Conservation (phyloP, 2,113 vertebrate species). For the Cettia cetti region DNA sequence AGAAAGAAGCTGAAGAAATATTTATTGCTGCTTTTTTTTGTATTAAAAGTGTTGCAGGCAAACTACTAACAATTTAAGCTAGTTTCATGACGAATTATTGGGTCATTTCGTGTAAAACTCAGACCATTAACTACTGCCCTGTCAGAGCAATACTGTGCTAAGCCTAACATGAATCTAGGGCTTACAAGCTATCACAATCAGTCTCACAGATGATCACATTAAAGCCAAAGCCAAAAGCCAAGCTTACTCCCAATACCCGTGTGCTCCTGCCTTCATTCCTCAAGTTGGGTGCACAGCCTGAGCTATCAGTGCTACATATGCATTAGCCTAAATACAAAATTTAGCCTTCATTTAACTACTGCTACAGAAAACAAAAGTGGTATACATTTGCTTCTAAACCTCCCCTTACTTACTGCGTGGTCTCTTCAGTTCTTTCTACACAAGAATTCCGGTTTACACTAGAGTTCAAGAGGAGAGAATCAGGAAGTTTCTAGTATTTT, state of each 20-base stretch:
- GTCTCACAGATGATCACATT: not conserved
- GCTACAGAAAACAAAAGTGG: not conserved
- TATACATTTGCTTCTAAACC: not conserved
- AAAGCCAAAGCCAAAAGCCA: not conserved
- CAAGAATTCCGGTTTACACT: not conserved
- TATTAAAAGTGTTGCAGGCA: constrained; percentile 22
- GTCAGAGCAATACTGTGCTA: not conserved
- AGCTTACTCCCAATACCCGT: not conserved
- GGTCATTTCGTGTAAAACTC: constrained; percentile 17
- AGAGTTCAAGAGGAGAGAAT: not conserved
- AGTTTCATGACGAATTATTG: constrained; percentile 36
- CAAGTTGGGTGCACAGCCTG: accelerated
- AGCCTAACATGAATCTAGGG: not conserved
- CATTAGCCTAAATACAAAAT: not conserved
- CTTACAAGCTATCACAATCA: not conserved
- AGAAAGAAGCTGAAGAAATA: not conserved
- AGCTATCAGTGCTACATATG: not conserved
- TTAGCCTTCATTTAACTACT: not conserved
- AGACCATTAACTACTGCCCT: constrained; percentile 13
- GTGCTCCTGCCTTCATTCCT: not conserved
- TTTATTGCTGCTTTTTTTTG: not conserved
- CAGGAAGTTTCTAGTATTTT: not conserved
- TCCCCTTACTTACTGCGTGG: not conserved
- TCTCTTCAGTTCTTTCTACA: not conserved
- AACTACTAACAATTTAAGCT: constrained; percentile 1